A percentile compares a stretch with the other conserved stretches of the same genome.
These are phyloP conservation scores for Conomelus anceps DNA, from an alignment of 2,888 invertebrate genomes.

Conservation along the genomic window DNA sequence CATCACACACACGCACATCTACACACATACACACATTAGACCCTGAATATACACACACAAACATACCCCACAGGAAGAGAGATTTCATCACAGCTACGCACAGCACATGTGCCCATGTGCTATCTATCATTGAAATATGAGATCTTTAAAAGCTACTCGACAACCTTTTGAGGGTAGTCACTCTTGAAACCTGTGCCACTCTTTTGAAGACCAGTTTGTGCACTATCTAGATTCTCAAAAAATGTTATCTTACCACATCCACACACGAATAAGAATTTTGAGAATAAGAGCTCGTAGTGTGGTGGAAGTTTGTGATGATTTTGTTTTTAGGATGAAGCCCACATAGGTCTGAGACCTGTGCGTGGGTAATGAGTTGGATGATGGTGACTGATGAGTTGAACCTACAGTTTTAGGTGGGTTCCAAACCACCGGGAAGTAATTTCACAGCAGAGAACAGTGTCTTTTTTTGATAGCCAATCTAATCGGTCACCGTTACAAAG, in stretches of 20 bases:
- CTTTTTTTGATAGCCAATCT: no score
- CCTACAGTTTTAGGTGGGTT: no score
- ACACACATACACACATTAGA: neutral
- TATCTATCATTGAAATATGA: neutral
- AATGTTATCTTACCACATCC: neutral
- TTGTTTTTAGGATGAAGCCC: no score
- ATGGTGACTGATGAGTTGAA: no score
- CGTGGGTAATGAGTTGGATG: no score
- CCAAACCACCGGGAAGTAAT: no score
- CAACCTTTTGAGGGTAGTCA: neutral
- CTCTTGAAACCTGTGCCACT: neutral
- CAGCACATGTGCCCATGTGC: neutral
- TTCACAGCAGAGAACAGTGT: no score
- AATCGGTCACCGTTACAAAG: no score
- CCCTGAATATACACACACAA: no score
- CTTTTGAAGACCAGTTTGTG: neutral
- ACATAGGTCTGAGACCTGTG: no score
- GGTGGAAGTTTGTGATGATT: neutral
- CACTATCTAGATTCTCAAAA: neutral
- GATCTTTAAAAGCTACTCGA: neutral
- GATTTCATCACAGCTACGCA: neutral
- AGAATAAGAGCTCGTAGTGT: neutral
- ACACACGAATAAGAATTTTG: neutral
- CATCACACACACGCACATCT: neutral
- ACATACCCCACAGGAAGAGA: neutral